Conservation (phyloP, 2,888 invertebrate genomes). For the Clusia tigrina region DNA sequence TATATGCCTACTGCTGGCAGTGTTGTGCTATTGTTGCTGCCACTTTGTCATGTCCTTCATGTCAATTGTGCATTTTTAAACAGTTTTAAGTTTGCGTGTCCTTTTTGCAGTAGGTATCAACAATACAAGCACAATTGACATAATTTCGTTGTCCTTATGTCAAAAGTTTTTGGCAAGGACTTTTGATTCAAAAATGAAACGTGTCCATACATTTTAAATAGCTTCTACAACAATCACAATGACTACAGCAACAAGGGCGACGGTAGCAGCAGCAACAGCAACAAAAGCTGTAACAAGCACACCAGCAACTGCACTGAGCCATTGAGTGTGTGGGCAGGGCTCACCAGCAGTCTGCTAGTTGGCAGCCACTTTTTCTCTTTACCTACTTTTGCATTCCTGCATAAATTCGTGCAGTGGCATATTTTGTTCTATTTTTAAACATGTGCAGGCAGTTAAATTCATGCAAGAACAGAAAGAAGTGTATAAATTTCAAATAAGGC, state of each 20-base stretch:
- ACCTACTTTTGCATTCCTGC: too few species aligned
- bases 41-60: background rate
- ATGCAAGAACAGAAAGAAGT: background rate
- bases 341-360: background rate
- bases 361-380: too few species aligned
- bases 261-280: background rate
- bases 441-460: background rate
- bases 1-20: too few species aligned
- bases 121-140: conserved; percentile 42
- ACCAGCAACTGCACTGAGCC: background rate
- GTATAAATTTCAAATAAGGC: conserved; percentile 12
- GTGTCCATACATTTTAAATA: conserved; percentile 51
- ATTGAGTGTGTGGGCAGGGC: background rate
- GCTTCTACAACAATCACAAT: conserved; percentile 24
- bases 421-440: too few species aligned
- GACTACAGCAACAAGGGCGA: conserved; percentile 22
- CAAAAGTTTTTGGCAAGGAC: conserved; percentile 19
- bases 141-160: conserved; percentile 40
- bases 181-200: conserved; percentile 35
- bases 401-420: too few species aligned
- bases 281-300: conserved; percentile 4
- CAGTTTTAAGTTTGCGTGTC: conserved; percentile 25
- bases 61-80: conserved; percentile 31
- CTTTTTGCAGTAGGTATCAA: background rate
- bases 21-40: background rate